These are phyloP conservation scores for Gallinago stenura DNA, from an alignment of 2,797 vertebrate species.

Conservation along the genomic window DNA sequence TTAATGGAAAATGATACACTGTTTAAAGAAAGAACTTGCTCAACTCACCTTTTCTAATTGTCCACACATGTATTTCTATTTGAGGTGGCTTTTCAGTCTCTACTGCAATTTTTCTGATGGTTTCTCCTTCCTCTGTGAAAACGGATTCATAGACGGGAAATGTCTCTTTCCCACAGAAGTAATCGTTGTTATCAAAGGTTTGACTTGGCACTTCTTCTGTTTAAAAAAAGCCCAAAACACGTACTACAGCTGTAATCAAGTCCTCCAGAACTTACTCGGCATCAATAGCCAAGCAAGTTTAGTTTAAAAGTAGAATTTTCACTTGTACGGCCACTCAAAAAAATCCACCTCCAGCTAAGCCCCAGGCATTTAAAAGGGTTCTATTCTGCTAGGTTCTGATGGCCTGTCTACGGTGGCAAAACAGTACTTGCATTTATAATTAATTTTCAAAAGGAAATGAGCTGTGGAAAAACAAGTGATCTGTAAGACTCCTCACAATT, in stretches of 20 bases:
- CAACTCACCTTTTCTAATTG: slow-evolving; percentile 81
- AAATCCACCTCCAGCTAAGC: neutral
- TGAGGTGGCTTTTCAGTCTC: slow-evolving; percentile 80
- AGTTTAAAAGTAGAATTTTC: neutral
- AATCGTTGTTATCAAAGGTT: slow-evolving; percentile 79
- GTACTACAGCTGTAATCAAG: slow-evolving; percentile 31
- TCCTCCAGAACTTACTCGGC: neutral
- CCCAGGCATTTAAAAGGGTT: neutral
- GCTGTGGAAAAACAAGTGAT: neutral
- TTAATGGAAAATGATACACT: neutral
- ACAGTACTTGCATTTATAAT: neutral
- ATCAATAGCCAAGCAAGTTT: neutral
- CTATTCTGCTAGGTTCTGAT: neutral
- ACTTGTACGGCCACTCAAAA: neutral
- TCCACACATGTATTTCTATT: slow-evolving; percentile 84
- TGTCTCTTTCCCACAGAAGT: slow-evolving; percentile 83
- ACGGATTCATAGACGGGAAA: slow-evolving; percentile 84
- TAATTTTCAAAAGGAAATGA: neutral
- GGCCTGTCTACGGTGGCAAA: neutral
- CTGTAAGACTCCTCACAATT: neutral
- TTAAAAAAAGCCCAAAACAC: slow-evolving; percentile 43
- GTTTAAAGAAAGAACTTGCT: neutral
- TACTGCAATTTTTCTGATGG: slow-evolving; percentile 83
- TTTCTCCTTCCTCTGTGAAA: slow-evolving; percentile 78
- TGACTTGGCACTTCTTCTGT: slow-evolving; percentile 79